Conservation (phyloP, 2,888 invertebrate genomes). For the Chloroclystis v-ata region DNA sequence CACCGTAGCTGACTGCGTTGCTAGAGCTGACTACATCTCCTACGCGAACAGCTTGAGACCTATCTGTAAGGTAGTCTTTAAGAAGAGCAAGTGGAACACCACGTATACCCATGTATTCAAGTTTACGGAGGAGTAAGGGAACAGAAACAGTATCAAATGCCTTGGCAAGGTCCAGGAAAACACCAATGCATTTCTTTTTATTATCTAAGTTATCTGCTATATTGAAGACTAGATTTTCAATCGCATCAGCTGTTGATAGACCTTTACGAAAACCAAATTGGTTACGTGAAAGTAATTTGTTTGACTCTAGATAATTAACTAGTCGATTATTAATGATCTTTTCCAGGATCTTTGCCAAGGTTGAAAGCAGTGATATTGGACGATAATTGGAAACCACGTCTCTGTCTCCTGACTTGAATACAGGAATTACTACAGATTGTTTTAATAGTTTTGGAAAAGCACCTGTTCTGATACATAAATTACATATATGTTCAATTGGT, state of each 20-base stretch:
- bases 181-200: not conserved
- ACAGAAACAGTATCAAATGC: not conserved
- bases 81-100: not conserved
- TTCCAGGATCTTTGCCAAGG: not conserved
- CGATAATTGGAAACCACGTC: not conserved
- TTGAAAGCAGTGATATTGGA: not conserved
- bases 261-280: not conserved
- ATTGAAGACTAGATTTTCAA: not conserved
- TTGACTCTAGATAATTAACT: not conserved
- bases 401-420: conserved; percentile 1
- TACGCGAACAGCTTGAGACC: not conserved
- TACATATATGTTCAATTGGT: not conserved
- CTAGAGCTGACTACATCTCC: not conserved
- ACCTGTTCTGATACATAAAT: not conserved
- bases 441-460: not conserved
- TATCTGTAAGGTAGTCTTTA: not conserved
- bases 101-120: not conserved
- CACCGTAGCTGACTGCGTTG: not conserved
- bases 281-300: not conserved
- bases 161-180: not conserved
- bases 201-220: not conserved
- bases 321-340: not conserved
- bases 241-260: not conserved
- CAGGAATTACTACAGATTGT: not conserved
- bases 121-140: not conserved